Evolutionary conservation across 2,888 invertebrate species (phyloP).

Genomic region (Cynaeus angustus): DNA sequence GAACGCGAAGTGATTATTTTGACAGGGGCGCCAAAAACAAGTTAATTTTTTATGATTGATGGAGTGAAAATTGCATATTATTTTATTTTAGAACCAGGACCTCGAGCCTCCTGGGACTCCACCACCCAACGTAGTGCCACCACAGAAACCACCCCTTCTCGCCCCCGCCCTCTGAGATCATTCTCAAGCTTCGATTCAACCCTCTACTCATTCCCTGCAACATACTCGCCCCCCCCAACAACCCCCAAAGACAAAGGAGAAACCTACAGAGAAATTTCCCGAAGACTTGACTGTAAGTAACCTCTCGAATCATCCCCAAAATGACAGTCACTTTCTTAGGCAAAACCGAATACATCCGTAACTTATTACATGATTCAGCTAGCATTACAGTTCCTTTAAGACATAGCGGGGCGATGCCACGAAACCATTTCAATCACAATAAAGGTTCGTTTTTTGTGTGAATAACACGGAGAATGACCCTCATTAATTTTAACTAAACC

Average conservation of each 20-base stretch:
- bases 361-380: constrained; percentile 69
- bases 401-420: constrained; percentile 65
- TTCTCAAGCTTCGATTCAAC: constrained; percentile 54
- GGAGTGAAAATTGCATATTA: too few species aligned
- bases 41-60: too few species aligned
- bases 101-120: constrained; percentile 71
- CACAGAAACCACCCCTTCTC: constrained; percentile 36
- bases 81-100: constrained; percentile 70
- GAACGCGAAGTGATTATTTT: too few species aligned
- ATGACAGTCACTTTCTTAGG: constrained; percentile 55
- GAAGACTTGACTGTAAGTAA: constrained; percentile 68
- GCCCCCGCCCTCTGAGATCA: constrained; percentile 57
- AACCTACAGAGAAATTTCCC: constrained; percentile 68
- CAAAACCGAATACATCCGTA: constrained; percentile 70
- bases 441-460: constrained; percentile 63
- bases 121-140: constrained; percentile 56
- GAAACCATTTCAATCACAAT: constrained; percentile 69
- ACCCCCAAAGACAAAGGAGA: constrained; percentile 68
- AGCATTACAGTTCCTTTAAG: constrained; percentile 69
- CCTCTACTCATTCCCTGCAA: constrained; percentile 55
- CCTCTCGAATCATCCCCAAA: constrained; percentile 8
- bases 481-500: constrained; percentile 16
- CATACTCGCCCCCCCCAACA: constrained; percentile 55
- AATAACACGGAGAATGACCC: constrained; percentile 14
- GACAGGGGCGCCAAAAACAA: too few species aligned